These are phyloP conservation scores for human DNA, from an alignment of 2,113 vertebrate species.

Conservation along the genomic window GRCh38 chr1:75325001-75325500, in stretches of 20 bases:
- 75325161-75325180: not conserved
- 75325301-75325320: not conserved
- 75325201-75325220: not conserved
- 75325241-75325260: conserved; percentile 4
- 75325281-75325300: not conserved
- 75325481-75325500: not conserved
- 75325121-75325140: not conserved
- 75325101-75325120: not conserved
- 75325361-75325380: not conserved
- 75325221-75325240: not conserved
- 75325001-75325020: not conserved
- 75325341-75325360: not conserved
- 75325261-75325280: not conserved
- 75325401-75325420: not conserved
- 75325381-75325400: not conserved
- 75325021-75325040: not conserved
- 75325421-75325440: not conserved
- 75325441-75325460: not conserved
- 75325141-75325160: not conserved
- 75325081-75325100: not conserved
- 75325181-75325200: not conserved
- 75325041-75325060: not conserved
- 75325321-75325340: not conserved
- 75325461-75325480: not conserved
- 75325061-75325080: not conserved